phyloP scores from a whole-genome alignment of 2,797 vertebrate species.

The Gambusia yucatana region DNA sequence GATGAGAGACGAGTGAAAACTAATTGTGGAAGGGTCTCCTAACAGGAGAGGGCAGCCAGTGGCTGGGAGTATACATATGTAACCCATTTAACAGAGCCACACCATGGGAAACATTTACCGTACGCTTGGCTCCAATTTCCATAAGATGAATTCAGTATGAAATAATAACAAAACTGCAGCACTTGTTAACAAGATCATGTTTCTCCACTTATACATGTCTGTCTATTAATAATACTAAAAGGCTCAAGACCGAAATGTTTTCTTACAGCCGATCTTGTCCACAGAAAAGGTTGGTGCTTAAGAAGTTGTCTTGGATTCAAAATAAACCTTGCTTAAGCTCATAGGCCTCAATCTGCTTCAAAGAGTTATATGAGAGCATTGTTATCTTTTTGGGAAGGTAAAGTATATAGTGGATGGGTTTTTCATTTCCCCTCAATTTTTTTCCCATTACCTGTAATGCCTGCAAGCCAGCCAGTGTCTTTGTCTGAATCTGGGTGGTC shows the following conservation, averaged over 20 bases:
- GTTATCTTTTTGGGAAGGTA: constrained; percentile 50
- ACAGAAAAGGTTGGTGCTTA: neutral
- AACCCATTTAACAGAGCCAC: constrained; percentile 73
- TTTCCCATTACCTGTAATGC: constrained; percentile 79
- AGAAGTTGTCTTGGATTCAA: constrained; percentile 30
- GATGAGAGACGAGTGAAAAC: constrained; percentile 64
- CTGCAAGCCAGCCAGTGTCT: constrained; percentile 76
- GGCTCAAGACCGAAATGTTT: constrained; percentile 40
- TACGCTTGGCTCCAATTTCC: constrained; percentile 65
- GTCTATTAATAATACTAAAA: constrained; percentile 61
- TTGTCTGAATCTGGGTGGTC: constrained; percentile 59
- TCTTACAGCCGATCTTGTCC: constrained; percentile 11
- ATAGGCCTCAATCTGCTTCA: constrained; percentile 1
- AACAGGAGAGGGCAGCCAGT: constrained; percentile 49
- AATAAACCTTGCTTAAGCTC: constrained; percentile 35
- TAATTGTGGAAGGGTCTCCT: constrained; percentile 46
- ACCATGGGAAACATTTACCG: constrained; percentile 74
- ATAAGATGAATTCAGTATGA: constrained; percentile 67
- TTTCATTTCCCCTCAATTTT: constrained; percentile 65
- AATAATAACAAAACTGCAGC: constrained; percentile 74
- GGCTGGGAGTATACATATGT: constrained; percentile 67
- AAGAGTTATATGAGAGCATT: constrained; percentile 27
- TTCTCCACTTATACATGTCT: constrained; percentile 63
- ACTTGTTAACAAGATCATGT: constrained; percentile 75
- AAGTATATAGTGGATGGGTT: constrained; percentile 49